Evolutionary conservation across 53 echinoderm and acorn worm species (phyloP).

Genomic region (Paracentrotus lividus): DNA sequence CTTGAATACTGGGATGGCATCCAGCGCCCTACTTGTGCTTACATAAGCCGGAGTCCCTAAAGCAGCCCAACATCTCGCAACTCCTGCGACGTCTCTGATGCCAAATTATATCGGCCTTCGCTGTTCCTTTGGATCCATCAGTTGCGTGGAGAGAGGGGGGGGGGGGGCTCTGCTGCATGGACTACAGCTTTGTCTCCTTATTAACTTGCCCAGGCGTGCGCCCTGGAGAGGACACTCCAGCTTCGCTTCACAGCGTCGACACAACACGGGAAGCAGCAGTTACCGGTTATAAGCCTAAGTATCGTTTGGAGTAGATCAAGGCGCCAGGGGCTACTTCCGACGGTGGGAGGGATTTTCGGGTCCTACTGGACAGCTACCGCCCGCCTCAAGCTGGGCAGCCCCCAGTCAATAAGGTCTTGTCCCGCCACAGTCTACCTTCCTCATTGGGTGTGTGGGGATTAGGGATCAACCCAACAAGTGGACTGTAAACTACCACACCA

Average conservation of each 20-base stretch:
- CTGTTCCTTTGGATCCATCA: not conserved
- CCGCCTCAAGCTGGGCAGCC: too few relatives aligned
- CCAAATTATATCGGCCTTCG: not conserved
- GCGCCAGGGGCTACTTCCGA: not conserved
- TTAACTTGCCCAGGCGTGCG: not conserved
- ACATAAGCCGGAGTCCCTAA: too few relatives aligned
- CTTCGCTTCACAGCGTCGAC: constrained; percentile 3
- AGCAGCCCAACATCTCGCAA: too few relatives aligned
- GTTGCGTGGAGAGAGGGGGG: not conserved
- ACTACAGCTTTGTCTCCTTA: not conserved
- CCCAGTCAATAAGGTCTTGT: too few relatives aligned
- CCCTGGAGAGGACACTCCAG: not conserved
- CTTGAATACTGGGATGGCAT: not conserved
- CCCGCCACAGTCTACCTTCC: too few relatives aligned
- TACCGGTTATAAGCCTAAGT: not conserved
- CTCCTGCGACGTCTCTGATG: not conserved
- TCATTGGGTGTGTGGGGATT: too few relatives aligned
- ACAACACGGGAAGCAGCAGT: constrained; percentile 8
- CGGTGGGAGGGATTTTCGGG: not conserved
- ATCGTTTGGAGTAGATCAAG: not conserved
- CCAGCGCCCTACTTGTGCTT: not conserved
- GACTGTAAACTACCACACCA: too few relatives aligned
- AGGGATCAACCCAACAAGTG: too few relatives aligned
- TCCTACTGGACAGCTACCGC: too few relatives aligned
- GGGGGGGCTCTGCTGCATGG: not conserved